These are phyloP conservation scores for Mustela lutreola DNA, from an alignment of 2,113 vertebrate genomes.

Conservation along the genomic window DNA sequence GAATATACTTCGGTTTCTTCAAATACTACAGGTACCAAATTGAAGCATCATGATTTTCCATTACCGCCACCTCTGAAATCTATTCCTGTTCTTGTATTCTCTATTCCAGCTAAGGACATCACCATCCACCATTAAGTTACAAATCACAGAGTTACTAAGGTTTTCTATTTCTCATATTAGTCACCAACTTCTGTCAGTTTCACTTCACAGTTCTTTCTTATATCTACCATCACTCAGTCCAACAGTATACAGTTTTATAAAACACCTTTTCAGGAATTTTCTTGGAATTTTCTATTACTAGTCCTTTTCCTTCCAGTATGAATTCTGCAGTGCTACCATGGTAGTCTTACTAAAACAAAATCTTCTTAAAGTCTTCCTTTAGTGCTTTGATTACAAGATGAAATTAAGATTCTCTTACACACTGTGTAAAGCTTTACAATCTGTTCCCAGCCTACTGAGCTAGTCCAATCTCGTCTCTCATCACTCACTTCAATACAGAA, in stretches of 20 bases:
- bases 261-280: neutral
- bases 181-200: neutral
- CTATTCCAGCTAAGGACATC: neutral
- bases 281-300: neutral
- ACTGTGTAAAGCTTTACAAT: neutral
- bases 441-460: neutral
- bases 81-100: neutral
- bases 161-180: neutral
- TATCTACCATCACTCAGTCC: neutral
- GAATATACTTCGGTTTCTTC: neutral
- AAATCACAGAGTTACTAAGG: neutral
- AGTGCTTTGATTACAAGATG: neutral
- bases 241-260: neutral
- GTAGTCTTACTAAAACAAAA: neutral
- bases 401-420: neutral
- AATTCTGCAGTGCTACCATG: neutral
- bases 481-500: neutral
- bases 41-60: neutral
- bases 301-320: neutral
- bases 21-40: neutral
- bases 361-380: neutral
- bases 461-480: neutral
- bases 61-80: neutral
- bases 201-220: neutral
- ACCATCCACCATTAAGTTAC: neutral